These are phyloP conservation scores for Zosterops japonicus DNA, from an alignment of 2,113 vertebrate genomes.

Conservation along the genomic window DNA sequence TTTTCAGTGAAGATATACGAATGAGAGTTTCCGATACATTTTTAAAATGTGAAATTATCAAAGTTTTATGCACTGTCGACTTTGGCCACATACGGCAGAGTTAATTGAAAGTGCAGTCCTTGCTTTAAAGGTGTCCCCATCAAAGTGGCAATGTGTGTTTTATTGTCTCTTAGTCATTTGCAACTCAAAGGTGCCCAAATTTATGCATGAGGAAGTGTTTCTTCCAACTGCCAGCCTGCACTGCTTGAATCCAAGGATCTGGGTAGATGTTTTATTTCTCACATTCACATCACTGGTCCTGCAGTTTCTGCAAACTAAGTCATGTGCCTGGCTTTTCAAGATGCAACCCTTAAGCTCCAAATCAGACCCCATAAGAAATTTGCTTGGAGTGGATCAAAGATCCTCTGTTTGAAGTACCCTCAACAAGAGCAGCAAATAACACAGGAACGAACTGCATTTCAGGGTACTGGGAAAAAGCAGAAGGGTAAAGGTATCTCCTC, in stretches of 20 bases:
- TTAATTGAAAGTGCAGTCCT: slow-evolving; percentile 54
- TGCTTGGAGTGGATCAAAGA: background rate
- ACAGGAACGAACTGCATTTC: background rate
- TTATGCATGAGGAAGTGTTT: slow-evolving; percentile 1
- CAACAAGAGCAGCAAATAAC: background rate
- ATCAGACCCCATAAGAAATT: background rate
- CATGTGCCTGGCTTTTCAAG: background rate
- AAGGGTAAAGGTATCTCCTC: background rate
- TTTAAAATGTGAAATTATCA: slow-evolving; percentile 67
- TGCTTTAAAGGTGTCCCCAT: slow-evolving; percentile 20
- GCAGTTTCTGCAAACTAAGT: background rate
- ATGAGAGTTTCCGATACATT: slow-evolving; percentile 52
- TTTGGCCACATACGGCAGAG: slow-evolving; percentile 45
- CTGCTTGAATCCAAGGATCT: background rate
- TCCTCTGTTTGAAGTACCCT: background rate
- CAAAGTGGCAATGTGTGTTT: slow-evolving; percentile 30
- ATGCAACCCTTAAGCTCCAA: background rate
- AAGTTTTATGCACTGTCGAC: slow-evolving; percentile 54
- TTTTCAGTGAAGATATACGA: slow-evolving; percentile 57
- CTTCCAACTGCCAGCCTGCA: background rate
- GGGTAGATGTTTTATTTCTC: background rate
- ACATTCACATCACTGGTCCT: background rate
- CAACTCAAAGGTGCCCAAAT: slow-evolving; percentile 19
- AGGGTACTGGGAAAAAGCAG: background rate
- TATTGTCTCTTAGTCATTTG: slow-evolving; percentile 45